Conservation (phyloP, 2,797 vertebrate genomes). For the Poecilia picta region DNA sequence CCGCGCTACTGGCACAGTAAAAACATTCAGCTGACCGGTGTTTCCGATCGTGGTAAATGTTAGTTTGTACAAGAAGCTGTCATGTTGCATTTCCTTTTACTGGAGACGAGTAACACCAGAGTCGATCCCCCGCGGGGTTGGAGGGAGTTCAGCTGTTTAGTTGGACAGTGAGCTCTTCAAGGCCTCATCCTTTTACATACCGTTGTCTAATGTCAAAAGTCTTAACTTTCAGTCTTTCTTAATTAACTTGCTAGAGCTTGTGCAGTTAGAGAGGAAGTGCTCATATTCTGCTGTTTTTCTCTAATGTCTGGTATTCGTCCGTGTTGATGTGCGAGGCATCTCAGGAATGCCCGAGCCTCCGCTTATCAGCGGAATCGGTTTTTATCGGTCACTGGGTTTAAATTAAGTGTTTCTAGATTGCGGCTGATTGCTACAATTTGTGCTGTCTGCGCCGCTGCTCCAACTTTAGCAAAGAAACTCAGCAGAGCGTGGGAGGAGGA, state of each 20-base stretch:
- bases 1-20: conserved; percentile 3
- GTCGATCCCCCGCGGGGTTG: conserved; percentile 34
- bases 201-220: conserved; percentile 22
- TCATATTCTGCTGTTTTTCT: conserved; percentile 46
- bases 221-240: conserved; percentile 22
- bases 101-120: conserved; percentile 65
- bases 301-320: conserved; percentile 62
- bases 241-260: conserved; percentile 15
- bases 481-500: conserved; percentile 1
- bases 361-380: conserved; percentile 63
- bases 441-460: conserved; percentile 62
- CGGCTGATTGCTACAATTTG: conserved; percentile 69
- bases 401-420: conserved; percentile 66
- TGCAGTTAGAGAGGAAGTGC: not conserved
- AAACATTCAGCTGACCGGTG: conserved; percentile 15
- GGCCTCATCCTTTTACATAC: conserved; percentile 16
- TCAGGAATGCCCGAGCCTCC: conserved; percentile 59
- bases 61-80: conserved; percentile 56
- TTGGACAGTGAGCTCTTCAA: conserved; percentile 31
- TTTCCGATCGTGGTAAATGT: conserved; percentile 26
- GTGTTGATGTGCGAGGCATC: conserved; percentile 61
- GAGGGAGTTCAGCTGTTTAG: conserved; percentile 39
- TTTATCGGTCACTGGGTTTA: conserved; percentile 60
- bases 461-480: conserved; percentile 37
- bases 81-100: conserved; percentile 66